These are phyloP conservation scores for Microhierax caerulescens DNA, from an alignment of 2,797 vertebrate species.

Conservation along the genomic window DNA sequence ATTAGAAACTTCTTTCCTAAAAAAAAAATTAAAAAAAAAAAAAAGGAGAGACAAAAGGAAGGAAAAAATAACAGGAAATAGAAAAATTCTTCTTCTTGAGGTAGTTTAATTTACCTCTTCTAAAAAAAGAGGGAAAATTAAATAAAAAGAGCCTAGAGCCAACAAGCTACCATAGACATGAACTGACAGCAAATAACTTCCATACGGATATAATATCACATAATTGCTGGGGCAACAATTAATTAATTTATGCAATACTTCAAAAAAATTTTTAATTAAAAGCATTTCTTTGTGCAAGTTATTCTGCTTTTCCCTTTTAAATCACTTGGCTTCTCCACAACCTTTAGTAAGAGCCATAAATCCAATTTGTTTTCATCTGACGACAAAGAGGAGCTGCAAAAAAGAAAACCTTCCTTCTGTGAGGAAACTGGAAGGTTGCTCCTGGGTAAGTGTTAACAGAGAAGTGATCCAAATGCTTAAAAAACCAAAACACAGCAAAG, in stretches of 20 bases:
- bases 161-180: neutral
- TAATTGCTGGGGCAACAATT: neutral
- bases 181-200: slow-evolving; percentile 7
- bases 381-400: neutral
- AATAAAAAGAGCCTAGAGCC: neutral
- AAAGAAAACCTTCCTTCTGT: neutral
- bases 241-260: slow-evolving; percentile 16
- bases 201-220: neutral
- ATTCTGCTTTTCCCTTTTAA: neutral
- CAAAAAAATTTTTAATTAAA: slow-evolving; percentile 30
- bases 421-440: neutral
- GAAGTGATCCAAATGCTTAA: neutral
- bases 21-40: neutral
- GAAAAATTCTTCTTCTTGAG: slow-evolving; percentile 29
- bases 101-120: slow-evolving; percentile 17
- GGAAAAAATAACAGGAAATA: slow-evolving; percentile 53
- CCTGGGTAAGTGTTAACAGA: neutral
- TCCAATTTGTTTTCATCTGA: neutral
- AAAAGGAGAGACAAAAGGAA: neutral
- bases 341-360: neutral
- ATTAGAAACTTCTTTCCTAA: neutral
- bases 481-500: neutral
- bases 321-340: neutral
- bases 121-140: fast-evolving
- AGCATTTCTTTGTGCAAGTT: neutral